phyloP scores from a whole-genome alignment of 2,113 vertebrate genomes.

The Puntigrus tetrazona region DNA sequence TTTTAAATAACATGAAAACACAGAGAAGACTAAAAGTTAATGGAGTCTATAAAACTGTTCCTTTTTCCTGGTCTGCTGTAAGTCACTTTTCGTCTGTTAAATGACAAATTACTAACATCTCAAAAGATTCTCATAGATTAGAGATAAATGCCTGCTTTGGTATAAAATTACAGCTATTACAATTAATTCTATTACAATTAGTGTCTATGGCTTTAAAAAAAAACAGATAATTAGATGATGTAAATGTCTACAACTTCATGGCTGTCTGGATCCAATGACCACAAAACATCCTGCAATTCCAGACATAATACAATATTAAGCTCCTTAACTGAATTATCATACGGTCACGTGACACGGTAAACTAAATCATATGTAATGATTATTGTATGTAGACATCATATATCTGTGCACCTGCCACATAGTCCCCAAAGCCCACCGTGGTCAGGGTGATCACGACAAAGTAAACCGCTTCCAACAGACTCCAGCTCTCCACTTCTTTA shows the following conservation, averaged over 20 bases:
- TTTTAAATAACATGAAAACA: neutral
- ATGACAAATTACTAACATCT: neutral
- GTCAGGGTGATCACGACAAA: conserved; percentile 91
- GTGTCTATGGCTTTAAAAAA: neutral
- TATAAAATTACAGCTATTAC: neutral
- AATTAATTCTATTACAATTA: conserved; percentile 5
- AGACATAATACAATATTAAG: conserved; percentile 35
- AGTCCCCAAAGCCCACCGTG: conserved; percentile 91
- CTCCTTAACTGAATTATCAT: conserved; percentile 39
- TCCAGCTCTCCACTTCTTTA: conserved; percentile 82
- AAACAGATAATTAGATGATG: conserved; percentile 27
- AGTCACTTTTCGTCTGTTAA: neutral
- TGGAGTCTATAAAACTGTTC: neutral
- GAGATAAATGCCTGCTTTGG: neutral
- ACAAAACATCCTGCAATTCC: conserved; percentile 38
- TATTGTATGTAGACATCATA: neutral
- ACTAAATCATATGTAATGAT: conserved; percentile 5
- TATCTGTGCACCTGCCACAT: conserved; percentile 79
- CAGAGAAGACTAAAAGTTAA: neutral
- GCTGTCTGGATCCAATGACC: conserved; percentile 26
- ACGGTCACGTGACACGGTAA: neutral
- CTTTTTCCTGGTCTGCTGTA: neutral
- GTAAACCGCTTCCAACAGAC: conserved; percentile 83
- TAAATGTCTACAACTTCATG: conserved; percentile 9
- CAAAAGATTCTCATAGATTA: neutral